These are phyloP conservation scores for Oncorhynchus clarkii DNA, from an alignment of 2,113 vertebrate species.

Conservation along the genomic window DNA sequence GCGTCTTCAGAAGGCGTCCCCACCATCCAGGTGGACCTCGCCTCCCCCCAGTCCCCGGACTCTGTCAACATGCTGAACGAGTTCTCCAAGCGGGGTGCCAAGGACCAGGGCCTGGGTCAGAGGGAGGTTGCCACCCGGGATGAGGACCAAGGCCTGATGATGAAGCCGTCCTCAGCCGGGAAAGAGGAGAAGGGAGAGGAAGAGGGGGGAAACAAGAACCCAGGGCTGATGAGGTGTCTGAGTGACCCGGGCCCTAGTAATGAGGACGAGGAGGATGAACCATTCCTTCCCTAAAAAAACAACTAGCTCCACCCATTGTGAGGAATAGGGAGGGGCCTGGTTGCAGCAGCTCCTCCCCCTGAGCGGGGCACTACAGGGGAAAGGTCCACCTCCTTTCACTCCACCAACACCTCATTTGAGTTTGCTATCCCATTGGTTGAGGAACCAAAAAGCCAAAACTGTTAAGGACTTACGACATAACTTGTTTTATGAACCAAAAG, in stretches of 20 bases:
- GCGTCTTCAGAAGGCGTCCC: constrained; percentile 69
- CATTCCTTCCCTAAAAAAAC: constrained; percentile 80
- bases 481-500: constrained; percentile 51
- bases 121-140: neutral
- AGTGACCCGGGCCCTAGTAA: constrained; percentile 91
- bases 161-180: constrained; percentile 71
- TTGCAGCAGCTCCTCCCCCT: neutral
- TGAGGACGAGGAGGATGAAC: constrained; percentile 85
- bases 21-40: constrained; percentile 89
- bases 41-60: constrained; percentile 88
- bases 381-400: constrained; percentile 9
- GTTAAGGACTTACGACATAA: constrained; percentile 4
- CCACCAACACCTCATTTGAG: neutral
- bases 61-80: constrained; percentile 81
- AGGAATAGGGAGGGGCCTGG: neutral
- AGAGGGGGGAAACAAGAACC: constrained; percentile 71
- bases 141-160: constrained; percentile 79
- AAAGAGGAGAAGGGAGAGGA: constrained; percentile 47
- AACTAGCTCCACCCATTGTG: constrained; percentile 46
- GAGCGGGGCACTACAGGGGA: constrained; percentile 8
- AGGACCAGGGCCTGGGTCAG: constrained; percentile 16
- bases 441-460: constrained; percentile 59
- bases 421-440: constrained; percentile 32
- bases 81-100: constrained; percentile 55
- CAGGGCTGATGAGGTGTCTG: constrained; percentile 86